Percentiles rank a stretch among this genome's conserved stretches.
Conservation (phyloP, 1,140 invertebrate genomes). For the Bombus consobrinus region DNA sequence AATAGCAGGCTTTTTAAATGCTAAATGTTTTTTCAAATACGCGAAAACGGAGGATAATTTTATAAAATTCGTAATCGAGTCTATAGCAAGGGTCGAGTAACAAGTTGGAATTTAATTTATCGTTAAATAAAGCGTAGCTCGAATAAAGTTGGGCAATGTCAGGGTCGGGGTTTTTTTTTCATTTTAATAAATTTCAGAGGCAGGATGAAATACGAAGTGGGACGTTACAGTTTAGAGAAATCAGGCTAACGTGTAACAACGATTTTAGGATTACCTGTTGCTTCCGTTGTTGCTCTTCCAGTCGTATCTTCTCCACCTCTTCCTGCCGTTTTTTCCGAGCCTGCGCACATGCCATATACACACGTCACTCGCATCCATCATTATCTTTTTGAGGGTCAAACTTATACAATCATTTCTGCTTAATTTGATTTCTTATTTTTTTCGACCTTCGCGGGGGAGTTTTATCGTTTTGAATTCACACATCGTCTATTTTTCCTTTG, state of each 20-base stretch:
- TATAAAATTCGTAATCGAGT: neutral
- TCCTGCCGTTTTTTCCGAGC: constrained; percentile 93
- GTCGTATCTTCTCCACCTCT: constrained; percentile 91
- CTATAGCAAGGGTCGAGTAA: neutral
- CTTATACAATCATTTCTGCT: constrained; percentile 34
- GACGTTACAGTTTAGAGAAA: constrained; percentile 17
- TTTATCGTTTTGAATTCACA: neutral
- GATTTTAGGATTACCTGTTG: constrained; percentile 87
- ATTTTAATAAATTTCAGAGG: neutral
- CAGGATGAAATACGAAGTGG: neutral
- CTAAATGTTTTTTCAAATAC: neutral
- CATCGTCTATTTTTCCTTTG: neutral
- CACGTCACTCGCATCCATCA: constrained; percentile 76
- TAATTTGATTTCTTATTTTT: neutral
- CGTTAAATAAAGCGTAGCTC: neutral
- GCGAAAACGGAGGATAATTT: neutral
- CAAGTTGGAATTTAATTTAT: neutral
- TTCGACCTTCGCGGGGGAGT: neutral
- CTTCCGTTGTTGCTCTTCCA: constrained; percentile 92
- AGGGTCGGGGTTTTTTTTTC: neutral
- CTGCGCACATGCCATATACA: constrained; percentile 84
- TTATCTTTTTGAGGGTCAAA: constrained; percentile 31
- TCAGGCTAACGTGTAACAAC: constrained; percentile 46
- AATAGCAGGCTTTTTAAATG: neutral
- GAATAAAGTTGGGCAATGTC: neutral